phyloP scores from a whole-genome alignment of 2,113 vertebrate species.

The Nettapus auritus region DNA sequence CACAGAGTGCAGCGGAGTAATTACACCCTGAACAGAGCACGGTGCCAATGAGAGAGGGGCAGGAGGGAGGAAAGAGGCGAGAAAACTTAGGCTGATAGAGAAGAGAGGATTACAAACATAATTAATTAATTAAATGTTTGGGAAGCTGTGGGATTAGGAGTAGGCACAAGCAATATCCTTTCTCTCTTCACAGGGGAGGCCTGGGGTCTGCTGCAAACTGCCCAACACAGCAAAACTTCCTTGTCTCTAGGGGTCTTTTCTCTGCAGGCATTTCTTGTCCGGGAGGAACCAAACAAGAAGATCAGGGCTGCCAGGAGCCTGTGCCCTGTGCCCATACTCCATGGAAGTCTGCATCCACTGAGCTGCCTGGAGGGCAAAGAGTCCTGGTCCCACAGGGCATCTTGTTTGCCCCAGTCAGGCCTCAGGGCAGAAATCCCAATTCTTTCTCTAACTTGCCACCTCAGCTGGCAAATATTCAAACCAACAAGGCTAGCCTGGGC shows the following conservation, averaged over 20 bases:
- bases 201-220: background rate
- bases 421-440: background rate
- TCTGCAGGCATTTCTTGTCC: background rate
- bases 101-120: conserved; percentile 6
- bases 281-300: background rate
- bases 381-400: background rate
- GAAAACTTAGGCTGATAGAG: background rate
- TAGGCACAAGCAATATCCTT: background rate
- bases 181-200: background rate
- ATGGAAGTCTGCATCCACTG: accelerated
- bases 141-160: background rate
- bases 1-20: background rate
- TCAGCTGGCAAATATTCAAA: background rate
- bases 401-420: background rate
- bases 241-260: background rate
- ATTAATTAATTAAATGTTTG: background rate
- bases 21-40: background rate
- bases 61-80: background rate
- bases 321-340: accelerated
- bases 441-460: background rate
- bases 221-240: background rate
- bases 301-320: accelerated
- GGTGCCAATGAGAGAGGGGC: background rate
- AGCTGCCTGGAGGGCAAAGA: background rate
- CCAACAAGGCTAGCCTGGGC: background rate